A percentile compares a stretch with the other conserved stretches of the same genome.
Evolutionary conservation across 2,113 vertebrate genomes (phyloP).

Genomic region (Amblyopsis rosae): DNA sequence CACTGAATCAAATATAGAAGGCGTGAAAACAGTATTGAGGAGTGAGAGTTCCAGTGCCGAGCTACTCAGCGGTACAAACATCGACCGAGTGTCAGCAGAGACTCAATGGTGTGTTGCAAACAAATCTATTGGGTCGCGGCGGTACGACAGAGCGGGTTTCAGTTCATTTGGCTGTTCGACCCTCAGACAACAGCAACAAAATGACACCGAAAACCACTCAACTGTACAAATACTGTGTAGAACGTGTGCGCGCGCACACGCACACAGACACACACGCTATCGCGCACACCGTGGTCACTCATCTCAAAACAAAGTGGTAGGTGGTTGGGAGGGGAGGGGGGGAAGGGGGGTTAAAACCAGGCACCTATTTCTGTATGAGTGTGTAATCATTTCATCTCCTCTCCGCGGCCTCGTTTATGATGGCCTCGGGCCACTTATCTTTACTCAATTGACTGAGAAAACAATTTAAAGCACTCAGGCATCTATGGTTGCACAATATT

Average conservation of each 20-base stretch:
- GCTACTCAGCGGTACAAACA: neutral
- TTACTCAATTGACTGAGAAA: constrained; percentile 22
- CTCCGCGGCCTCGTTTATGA: neutral
- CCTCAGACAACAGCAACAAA: neutral
- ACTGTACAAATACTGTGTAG: neutral
- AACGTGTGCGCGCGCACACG: neutral
- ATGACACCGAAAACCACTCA: neutral
- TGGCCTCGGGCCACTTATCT: constrained; percentile 19
- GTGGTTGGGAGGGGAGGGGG: neutral
- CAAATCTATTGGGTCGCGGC: neutral
- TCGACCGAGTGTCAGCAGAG: neutral
- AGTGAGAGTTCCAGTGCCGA: neutral
- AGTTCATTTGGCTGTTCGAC: constrained; percentile 16
- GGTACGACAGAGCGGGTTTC: neutral
- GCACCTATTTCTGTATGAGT: constrained; percentile 1
- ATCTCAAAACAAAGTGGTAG: neutral
- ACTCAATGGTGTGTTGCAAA: neutral
- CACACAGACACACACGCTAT: constrained; percentile 10
- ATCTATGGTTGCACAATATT: constrained; percentile 21
- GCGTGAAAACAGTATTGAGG: neutral
- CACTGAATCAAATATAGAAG: neutral
- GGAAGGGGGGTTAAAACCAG: neutral
- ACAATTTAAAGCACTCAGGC: constrained; percentile 12
- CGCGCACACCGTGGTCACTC: neutral
- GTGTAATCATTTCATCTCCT: constrained; percentile 16